phyloP scores from a whole-genome alignment of 2,888 invertebrate species.

The Acrocera orbiculus region DNA sequence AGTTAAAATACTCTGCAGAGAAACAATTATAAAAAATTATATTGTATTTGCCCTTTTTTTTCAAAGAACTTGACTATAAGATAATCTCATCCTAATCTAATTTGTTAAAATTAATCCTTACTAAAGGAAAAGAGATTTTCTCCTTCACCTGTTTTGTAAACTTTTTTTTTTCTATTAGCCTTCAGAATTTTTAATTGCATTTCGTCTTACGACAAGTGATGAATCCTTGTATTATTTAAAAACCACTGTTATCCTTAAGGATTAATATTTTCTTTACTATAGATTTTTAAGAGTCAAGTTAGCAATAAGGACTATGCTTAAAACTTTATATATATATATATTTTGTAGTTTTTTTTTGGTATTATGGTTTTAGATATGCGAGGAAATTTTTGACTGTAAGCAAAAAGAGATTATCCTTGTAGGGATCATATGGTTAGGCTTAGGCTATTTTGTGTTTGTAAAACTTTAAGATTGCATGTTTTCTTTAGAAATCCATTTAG shows the following conservation, averaged over 20 bases:
- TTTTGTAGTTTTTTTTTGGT: conserved; percentile 2
- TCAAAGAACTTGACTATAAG: too few species aligned
- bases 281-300: neutral
- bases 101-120: conserved; percentile 7
- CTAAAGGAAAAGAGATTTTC: conserved; percentile 7
- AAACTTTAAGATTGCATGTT: conserved; percentile 10
- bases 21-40: too few species aligned
- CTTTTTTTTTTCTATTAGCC: conserved; percentile 3
- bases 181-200: neutral
- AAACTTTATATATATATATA: neutral
- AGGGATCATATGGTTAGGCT: neutral
- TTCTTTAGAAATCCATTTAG: too few species aligned
- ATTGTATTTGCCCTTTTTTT: too few species aligned
- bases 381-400: neutral
- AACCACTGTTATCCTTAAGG: neutral
- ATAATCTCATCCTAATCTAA: conserved; percentile 8
- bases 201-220: neutral
- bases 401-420: conserved; percentile 3
- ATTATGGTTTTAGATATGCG: neutral
- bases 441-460: conserved; percentile 6
- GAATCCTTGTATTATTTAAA: neutral
- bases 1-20: too few species aligned
- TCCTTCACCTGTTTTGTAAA: conserved; percentile 6
- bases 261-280: neutral
- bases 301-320: neutral